Conservation (phyloP, 2,888 invertebrate species). For the Itoplectis maculator region DNA sequence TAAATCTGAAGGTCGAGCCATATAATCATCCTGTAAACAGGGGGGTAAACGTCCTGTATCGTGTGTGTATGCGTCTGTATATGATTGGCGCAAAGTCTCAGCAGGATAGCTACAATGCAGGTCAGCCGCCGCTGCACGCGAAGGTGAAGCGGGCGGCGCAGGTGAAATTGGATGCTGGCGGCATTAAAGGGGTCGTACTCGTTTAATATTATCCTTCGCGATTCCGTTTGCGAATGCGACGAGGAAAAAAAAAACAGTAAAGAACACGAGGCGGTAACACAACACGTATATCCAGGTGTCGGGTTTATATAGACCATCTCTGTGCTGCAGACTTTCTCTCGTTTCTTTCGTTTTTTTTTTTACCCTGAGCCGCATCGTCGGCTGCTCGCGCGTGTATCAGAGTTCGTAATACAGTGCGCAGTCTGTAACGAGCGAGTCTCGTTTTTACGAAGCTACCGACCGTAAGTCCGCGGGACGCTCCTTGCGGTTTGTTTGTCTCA, state of each 20-base stretch:
- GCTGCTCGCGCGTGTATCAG: slow-evolving; percentile 11
- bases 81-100: slow-evolving; percentile 6
- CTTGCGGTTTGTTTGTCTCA: slow-evolving; percentile 21
- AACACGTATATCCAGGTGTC: slow-evolving; percentile 48
- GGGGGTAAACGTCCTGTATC: slow-evolving; percentile 33
- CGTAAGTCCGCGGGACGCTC: slow-evolving; percentile 10
- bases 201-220: slow-evolving; percentile 32
- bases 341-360: slow-evolving; percentile 27
- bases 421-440: neutral
- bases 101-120: slow-evolving; percentile 52
- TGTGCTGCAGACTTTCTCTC: slow-evolving; percentile 47
- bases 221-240: slow-evolving; percentile 2
- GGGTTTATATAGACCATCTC: slow-evolving; percentile 52
- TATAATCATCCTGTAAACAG: neutral
- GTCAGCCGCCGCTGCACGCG: slow-evolving; percentile 62
- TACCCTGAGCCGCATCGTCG: neutral
- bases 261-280: slow-evolving; percentile 32
- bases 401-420: neutral
- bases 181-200: slow-evolving; percentile 62
- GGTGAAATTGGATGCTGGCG: slow-evolving; percentile 66
- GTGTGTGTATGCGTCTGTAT: no score
- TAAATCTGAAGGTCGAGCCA: slow-evolving; percentile 31
- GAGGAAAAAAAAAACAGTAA: slow-evolving; percentile 17
- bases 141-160: slow-evolving; percentile 54
- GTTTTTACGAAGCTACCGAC: slow-evolving; percentile 7